Evolutionary conservation across 2,797 vertebrate species (phyloP).

Genomic region (Lophura swinhoii): DNA sequence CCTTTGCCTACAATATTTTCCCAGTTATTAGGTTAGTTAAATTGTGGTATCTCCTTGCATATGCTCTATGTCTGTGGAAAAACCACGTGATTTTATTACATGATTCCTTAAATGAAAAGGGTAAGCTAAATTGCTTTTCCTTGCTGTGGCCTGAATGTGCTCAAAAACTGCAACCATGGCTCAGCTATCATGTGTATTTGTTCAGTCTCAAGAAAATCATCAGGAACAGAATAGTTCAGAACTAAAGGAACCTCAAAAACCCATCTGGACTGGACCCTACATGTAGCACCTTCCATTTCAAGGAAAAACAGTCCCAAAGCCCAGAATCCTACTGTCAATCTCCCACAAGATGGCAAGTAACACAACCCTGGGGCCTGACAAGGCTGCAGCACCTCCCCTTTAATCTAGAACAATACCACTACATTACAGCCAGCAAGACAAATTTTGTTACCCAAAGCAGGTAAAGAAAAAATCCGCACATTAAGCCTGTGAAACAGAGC

Average conservation of each 20-base stretch:
- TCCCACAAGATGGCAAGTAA: rapidly evolving
- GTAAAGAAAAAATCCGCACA: constrained; percentile 41
- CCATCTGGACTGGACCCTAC: neutral
- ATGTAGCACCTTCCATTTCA: neutral
- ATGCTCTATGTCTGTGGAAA: neutral
- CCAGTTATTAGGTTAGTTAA: neutral
- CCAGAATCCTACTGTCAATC: neutral
- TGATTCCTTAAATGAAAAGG: neutral
- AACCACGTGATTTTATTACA: rapidly evolving
- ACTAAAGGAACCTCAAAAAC: neutral
- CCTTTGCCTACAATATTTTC: neutral
- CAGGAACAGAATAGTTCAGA: neutral
- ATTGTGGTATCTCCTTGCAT: neutral
- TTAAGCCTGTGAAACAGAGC: neutral
- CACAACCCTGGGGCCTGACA: neutral
- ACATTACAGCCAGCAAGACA: constrained; percentile 31
- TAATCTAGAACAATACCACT: neutral
- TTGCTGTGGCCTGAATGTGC: neutral
- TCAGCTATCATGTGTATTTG: rapidly evolving
- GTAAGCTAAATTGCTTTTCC: neutral
- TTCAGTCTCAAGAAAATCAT: neutral
- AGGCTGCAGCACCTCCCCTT: neutral
- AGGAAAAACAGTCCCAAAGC: neutral
- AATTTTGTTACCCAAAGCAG: neutral
- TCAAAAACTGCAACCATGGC: neutral